Percentiles rank a stretch among this genome's conserved stretches.
Evolutionary conservation across 2,113 vertebrate genomes (phyloP).

Genomic region (Stercorarius parasiticus): DNA sequence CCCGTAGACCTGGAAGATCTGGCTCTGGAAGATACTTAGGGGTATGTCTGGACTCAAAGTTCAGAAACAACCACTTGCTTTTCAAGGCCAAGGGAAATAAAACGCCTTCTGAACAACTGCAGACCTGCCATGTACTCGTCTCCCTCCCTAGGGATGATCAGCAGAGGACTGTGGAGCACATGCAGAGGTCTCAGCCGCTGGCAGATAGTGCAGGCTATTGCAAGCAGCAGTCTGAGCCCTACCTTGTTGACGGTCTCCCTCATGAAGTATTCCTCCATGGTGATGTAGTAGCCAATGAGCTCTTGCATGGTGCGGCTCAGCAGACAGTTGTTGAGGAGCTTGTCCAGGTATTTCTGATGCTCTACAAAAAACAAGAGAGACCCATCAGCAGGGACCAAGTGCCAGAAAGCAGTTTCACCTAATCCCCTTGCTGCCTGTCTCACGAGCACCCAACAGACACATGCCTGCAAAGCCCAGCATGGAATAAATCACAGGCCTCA

Average conservation of each 20-base stretch:
- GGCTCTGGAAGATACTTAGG: not conserved
- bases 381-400: not conserved
- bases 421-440: not conserved
- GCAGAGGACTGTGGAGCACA: not conserved
- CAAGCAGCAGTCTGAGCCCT: not conserved
- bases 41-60: not conserved
- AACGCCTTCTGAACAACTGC: not conserved
- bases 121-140: not conserved
- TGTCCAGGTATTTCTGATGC: slow-evolving; percentile 91
- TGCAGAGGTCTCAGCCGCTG: not conserved
- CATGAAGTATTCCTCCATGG: slow-evolving; percentile 99
- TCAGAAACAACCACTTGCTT: not conserved
- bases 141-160: not conserved
- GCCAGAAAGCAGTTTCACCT: not conserved
- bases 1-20: not conserved
- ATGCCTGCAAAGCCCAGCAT: not conserved
- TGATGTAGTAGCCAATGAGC: slow-evolving; percentile 95
- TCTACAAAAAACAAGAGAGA: slow-evolving; percentile 70
- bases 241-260: slow-evolving; percentile 98
- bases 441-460: accelerated
- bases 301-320: slow-evolving; percentile 95
- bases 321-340: slow-evolving; percentile 90
- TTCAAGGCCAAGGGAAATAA: not conserved
- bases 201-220: not conserved
- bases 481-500: not conserved